phyloP scores from a whole-genome alignment of 2,797 vertebrate species.

The Girardinus metallicus region DNA sequence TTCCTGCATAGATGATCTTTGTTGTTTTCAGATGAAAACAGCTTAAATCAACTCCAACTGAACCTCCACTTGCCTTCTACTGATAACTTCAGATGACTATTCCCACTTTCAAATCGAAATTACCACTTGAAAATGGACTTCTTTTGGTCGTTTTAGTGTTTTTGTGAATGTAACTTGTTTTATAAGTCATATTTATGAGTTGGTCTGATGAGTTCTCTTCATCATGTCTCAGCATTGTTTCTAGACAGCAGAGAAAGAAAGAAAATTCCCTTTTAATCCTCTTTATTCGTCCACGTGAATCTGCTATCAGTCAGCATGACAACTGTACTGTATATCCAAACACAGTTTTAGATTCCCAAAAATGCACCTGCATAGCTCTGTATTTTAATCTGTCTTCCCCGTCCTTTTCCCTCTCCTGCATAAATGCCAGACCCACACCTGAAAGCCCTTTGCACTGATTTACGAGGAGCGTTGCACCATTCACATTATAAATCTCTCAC shows the following conservation, averaged over 20 bases:
- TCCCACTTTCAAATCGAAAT: not conserved
- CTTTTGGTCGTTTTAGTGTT: not conserved
- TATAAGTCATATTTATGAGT: not conserved
- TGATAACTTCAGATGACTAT: not conserved
- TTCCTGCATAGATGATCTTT: not conserved
- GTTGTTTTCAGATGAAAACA: not conserved
- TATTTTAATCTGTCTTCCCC: constrained; percentile 26
- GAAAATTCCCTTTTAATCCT: not conserved
- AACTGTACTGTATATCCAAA: constrained; percentile 17
- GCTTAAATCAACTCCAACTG: not conserved
- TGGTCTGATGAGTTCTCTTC: not conserved
- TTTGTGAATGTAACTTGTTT: not conserved
- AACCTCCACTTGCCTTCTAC: not conserved
- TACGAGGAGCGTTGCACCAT: constrained; percentile 83
- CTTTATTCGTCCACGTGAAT: not conserved
- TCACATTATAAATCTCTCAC: constrained; percentile 89
- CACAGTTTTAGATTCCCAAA: constrained; percentile 14
- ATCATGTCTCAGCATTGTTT: not conserved
- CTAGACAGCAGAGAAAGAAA: not conserved
- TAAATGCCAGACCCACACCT: constrained; percentile 83
- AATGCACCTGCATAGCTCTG: constrained; percentile 20
- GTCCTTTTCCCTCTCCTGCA: constrained; percentile 46
- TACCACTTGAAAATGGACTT: not conserved
- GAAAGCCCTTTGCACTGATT: constrained; percentile 85
- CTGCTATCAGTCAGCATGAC: constrained; percentile 11